Percentiles rank a stretch among this genome's conserved stretches.
Conservation (phyloP, 2,797 vertebrate species). For the Eospalax fontanierii region DNA sequence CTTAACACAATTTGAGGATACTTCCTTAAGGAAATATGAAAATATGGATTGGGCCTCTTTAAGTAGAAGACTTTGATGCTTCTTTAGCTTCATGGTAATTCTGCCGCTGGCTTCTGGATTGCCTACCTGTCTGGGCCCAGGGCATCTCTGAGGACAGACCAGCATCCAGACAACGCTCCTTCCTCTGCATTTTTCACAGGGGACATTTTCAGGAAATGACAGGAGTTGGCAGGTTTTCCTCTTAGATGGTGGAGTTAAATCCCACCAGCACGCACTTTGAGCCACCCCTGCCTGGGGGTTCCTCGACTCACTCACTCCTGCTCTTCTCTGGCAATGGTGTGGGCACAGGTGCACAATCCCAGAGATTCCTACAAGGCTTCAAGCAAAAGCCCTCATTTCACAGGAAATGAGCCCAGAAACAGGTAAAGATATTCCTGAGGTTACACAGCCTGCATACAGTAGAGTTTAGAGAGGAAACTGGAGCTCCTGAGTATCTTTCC, state of each 20-base stretch:
- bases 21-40: background rate
- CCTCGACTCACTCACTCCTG: background rate
- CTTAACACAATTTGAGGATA: background rate
- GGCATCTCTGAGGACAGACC: background rate
- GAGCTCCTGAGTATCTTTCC: background rate
- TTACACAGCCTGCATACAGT: background rate
- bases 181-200: background rate
- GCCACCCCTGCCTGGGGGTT: background rate
- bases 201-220: background rate
- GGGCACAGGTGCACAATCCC: background rate
- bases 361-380: background rate
- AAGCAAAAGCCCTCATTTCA: background rate
- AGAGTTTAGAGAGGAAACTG: slow-evolving; percentile 1
- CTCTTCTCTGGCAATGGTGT: background rate
- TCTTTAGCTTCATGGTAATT: slow-evolving; percentile 25
- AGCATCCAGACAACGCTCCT: background rate
- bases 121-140: background rate
- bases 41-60: background rate
- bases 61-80: background rate
- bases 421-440: background rate
- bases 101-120: slow-evolving; percentile 16
- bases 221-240: background rate
- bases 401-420: slow-evolving; percentile 32
- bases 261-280: background rate
- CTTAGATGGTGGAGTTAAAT: background rate